phyloP scores from a whole-genome alignment of 2,113 vertebrate species.

The Genyomyrus donnyi region DNA sequence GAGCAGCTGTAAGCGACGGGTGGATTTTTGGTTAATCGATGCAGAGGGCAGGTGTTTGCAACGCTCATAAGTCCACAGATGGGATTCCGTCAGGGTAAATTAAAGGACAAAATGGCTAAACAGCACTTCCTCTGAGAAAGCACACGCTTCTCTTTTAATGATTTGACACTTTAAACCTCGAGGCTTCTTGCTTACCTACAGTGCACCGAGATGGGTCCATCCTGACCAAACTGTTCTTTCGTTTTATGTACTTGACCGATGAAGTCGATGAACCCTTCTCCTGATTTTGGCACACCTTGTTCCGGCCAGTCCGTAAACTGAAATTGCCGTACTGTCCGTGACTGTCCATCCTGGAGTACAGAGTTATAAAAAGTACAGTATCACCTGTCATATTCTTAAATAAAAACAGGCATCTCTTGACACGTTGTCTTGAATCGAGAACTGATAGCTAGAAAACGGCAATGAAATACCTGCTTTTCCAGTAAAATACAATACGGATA shows the following conservation, averaged over 20 bases:
- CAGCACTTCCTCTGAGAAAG: not conserved
- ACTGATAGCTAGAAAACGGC: not conserved
- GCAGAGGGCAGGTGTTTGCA: not conserved
- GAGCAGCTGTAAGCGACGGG: not conserved
- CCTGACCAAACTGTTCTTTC: slow-evolving; percentile 94
- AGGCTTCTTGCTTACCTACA: slow-evolving; percentile 70
- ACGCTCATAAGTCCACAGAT: not conserved
- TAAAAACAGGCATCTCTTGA: not conserved
- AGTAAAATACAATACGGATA: not conserved
- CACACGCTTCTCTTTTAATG: not conserved
- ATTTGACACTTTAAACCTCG: not conserved
- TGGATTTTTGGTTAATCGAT: not conserved
- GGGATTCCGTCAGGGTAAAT: not conserved
- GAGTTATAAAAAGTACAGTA: not conserved
- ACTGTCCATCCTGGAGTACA: slow-evolving; percentile 70
- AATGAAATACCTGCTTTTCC: not conserved
- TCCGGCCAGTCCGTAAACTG: slow-evolving; percentile 99
- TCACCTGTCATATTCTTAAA: not conserved
- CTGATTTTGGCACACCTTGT: slow-evolving; percentile 93
- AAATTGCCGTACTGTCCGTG: slow-evolving; percentile 93
- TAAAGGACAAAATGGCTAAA: not conserved
- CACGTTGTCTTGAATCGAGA: not conserved
- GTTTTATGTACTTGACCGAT: slow-evolving; percentile 96
- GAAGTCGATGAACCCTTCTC: slow-evolving; percentile 95
- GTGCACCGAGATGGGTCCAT: slow-evolving; percentile 90